A percentile compares a stretch with the other conserved stretches of the same genome.
phyloP scores from a whole-genome alignment of 2,113 vertebrate genomes.

The Podarcis muralis region DNA sequence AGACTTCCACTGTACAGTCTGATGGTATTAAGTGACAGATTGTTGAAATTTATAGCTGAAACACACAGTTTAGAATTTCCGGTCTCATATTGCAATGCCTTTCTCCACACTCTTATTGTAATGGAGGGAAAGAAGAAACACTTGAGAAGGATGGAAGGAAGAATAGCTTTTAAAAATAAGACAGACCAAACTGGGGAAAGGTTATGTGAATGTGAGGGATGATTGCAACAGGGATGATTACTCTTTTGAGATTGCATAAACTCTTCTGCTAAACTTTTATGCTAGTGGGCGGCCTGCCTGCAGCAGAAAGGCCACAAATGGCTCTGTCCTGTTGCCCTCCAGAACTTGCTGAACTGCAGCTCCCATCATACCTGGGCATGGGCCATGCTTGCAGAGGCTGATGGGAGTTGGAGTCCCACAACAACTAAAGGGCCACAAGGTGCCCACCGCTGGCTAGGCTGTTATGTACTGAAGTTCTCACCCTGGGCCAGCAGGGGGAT shows the following conservation, averaged over 20 bases:
- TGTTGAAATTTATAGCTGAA: conserved; percentile 15
- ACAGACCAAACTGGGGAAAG: not conserved
- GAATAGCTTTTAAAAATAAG: not conserved
- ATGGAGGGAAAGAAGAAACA: not conserved
- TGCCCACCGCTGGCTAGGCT: not conserved
- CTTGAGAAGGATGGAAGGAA: not conserved
- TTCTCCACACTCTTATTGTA: not conserved
- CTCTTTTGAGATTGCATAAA: not conserved
- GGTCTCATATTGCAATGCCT: not conserved
- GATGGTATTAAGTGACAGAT: not conserved
- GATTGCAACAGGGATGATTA: not conserved
- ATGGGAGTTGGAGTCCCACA: too few relatives aligned
- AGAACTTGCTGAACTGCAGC: too few relatives aligned
- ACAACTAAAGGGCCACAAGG: too few relatives aligned
- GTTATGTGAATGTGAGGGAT: not conserved
- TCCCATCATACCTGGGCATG: too few relatives aligned
- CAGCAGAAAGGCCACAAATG: not conserved
- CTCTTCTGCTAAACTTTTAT: not conserved
- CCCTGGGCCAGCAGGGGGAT: too few relatives aligned
- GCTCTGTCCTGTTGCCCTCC: too few relatives aligned
- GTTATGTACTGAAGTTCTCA: too few relatives aligned
- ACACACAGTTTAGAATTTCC: not conserved
- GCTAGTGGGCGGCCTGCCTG: not conserved
- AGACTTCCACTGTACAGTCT: not conserved
- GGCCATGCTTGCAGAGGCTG: too few relatives aligned